These are phyloP conservation scores for Leptopilina clavipes DNA, from an alignment of 1,140 invertebrate species.

Conservation along the genomic window DNA sequence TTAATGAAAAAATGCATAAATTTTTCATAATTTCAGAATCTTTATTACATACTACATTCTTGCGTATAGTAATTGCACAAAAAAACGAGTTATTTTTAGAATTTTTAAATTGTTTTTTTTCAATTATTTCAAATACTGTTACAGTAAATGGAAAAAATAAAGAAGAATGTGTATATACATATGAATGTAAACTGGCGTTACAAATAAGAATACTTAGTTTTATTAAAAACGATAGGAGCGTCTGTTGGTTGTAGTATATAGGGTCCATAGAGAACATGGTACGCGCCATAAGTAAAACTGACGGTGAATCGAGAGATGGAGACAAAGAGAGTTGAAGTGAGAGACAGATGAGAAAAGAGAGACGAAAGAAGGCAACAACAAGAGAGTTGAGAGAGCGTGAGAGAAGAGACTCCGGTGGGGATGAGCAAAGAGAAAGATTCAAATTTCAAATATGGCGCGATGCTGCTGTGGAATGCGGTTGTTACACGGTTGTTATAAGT, in stretches of 20 bases:
- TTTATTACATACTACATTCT: too few relatives aligned
- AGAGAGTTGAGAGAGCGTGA: conserved; percentile 37
- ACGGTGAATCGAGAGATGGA: conserved; percentile 16
- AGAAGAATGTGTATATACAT: too few relatives aligned
- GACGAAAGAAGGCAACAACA: neutral
- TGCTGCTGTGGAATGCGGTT: conserved; percentile 57
- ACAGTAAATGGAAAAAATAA: too few relatives aligned
- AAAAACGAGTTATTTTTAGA: too few relatives aligned
- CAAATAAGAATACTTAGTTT: conserved; percentile 32
- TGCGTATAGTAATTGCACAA: too few relatives aligned
- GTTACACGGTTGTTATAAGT: conserved; percentile 43
- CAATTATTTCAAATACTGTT: too few relatives aligned
- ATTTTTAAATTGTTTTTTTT: too few relatives aligned
- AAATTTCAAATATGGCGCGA: conserved; percentile 61
- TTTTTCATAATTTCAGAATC: too few relatives aligned
- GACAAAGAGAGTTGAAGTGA: conserved; percentile 19
- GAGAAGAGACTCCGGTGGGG: conserved; percentile 26
- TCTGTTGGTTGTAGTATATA: conserved; percentile 36
- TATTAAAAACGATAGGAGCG: conserved; percentile 37
- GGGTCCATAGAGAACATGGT: conserved; percentile 38
- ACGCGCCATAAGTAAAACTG: conserved; percentile 37
- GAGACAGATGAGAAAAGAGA: neutral
- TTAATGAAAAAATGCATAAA: too few relatives aligned
- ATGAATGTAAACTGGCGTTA: too few relatives aligned
- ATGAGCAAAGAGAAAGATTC: conserved; percentile 50